Evolutionary conservation across 2,797 vertebrate genomes (phyloP).

Genomic region (Capromys pilorides): DNA sequence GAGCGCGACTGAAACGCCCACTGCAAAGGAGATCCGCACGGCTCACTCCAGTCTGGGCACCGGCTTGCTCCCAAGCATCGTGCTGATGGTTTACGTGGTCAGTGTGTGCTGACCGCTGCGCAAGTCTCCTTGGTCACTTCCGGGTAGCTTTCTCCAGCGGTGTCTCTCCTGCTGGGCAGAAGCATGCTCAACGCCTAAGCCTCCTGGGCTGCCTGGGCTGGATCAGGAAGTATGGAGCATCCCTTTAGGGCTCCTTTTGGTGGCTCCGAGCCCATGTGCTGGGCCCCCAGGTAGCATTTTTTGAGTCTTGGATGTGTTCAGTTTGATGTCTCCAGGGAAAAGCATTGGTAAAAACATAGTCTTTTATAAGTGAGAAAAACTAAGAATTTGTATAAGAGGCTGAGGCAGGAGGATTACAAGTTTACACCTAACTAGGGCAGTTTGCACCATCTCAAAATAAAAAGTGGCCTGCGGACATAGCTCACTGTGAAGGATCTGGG

Average conservation of each 20-base stretch:
- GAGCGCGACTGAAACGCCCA: constrained; percentile 77
- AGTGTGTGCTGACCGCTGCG: constrained; percentile 73
- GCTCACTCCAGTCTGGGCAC: constrained; percentile 70
- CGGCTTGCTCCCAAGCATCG: constrained; percentile 74
- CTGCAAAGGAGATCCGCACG: constrained; percentile 79
- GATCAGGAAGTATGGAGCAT: accelerated
- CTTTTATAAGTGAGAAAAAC: too few relatives aligned
- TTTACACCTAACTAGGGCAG: too few relatives aligned
- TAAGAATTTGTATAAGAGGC: too few relatives aligned
- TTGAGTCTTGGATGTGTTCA: too few relatives aligned
- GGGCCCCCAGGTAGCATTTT: too few relatives aligned
- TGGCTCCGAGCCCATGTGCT: too few relatives aligned
- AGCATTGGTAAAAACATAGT: too few relatives aligned
- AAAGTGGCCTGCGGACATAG: neutral
- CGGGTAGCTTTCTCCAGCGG: constrained; percentile 51
- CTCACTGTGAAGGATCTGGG: too few relatives aligned
- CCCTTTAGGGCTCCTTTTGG: too few relatives aligned
- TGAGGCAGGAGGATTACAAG: too few relatives aligned
- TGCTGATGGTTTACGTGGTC: constrained; percentile 80
- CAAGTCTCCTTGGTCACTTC: constrained; percentile 79
- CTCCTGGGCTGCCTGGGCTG: accelerated
- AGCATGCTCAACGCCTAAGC: neutral
- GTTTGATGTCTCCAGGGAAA: too few relatives aligned
- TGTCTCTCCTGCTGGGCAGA: constrained; percentile 54
- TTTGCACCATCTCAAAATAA: too few relatives aligned